phyloP scores from a whole-genome alignment of 1,140 invertebrate species.

The Zaprionus camerounensis region DNA sequence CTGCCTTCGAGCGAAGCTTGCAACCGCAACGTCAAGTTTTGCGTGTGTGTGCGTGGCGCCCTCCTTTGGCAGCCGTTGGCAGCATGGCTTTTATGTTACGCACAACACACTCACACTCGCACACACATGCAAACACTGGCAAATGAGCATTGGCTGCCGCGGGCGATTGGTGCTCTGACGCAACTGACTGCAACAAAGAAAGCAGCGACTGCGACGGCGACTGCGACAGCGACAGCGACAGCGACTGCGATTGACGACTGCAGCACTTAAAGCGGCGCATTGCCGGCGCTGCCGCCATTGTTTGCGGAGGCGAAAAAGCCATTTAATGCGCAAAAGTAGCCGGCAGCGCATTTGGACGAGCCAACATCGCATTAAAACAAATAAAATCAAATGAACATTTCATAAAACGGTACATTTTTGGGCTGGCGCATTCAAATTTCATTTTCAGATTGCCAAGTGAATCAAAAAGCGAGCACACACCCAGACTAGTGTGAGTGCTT shows the following conservation, averaged over 20 bases:
- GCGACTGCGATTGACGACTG: neutral
- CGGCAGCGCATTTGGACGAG: constrained; percentile 2
- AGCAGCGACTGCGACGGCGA: constrained; percentile 36
- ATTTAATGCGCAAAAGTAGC: constrained; percentile 11
- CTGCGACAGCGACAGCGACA: constrained; percentile 18
- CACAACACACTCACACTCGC: constrained; percentile 4
- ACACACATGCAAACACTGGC: constrained; percentile 20
- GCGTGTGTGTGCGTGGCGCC: neutral
- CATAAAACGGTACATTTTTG: neutral
- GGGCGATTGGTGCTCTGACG: constrained; percentile 37
- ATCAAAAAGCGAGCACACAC: neutral
- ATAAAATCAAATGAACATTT: constrained; percentile 62
- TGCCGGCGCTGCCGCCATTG: neutral
- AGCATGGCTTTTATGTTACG: constrained; percentile 42
- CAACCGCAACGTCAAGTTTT: neutral
- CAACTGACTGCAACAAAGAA: constrained; percentile 9
- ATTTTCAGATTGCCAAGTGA: neutral
- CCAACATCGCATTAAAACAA: constrained; percentile 55
- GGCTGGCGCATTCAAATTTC: neutral
- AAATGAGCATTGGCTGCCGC: constrained; percentile 57
- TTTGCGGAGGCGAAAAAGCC: neutral
- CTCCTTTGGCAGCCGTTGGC: constrained; percentile 34
- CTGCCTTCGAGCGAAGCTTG: neutral
- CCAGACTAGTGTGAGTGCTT: neutral
- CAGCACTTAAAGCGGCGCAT: neutral